These are phyloP conservation scores for Andrena camellia DNA, from an alignment of 2,888 invertebrate genomes.

Conservation along the genomic window DNA sequence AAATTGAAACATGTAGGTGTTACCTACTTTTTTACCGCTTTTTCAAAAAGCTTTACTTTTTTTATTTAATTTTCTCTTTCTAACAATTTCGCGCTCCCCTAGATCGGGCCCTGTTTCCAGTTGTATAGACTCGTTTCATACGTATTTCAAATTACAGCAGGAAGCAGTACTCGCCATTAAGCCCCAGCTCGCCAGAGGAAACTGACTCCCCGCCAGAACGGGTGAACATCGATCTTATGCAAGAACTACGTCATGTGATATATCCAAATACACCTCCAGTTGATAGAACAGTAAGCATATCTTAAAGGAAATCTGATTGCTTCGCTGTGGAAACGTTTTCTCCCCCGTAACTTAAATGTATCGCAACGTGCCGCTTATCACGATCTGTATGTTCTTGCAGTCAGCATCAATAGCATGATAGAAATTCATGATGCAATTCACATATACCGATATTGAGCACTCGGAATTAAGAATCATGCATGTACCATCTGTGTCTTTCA, in stretches of 20 bases:
- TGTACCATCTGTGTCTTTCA: constrained; percentile 5
- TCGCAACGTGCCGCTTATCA: constrained; percentile 36
- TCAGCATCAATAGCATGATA: constrained; percentile 20
- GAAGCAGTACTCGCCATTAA: constrained; percentile 86
- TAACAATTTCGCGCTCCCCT: too few relatives aligned
- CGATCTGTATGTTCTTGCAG: constrained; percentile 21
- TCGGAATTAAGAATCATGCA: constrained; percentile 31
- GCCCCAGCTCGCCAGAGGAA: constrained; percentile 86
- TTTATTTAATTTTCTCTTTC: too few relatives aligned
- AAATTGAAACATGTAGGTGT: too few relatives aligned
- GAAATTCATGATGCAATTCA: not conserved
- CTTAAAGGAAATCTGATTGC: not conserved
- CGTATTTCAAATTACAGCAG: constrained; percentile 69
- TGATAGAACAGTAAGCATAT: constrained; percentile 88
- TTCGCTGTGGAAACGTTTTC: constrained; percentile 6
- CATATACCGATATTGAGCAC: constrained; percentile 8
- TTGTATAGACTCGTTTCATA: not conserved
- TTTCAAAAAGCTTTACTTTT: too few relatives aligned
- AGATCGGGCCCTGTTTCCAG: too few relatives aligned
- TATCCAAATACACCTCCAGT: constrained; percentile 88
- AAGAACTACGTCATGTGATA: constrained; percentile 89
- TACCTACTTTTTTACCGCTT: too few relatives aligned
- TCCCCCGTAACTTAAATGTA: constrained; percentile 14
- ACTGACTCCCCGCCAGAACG: constrained; percentile 84
- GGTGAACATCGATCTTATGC: constrained; percentile 88